These are phyloP conservation scores for Chironomus tentans DNA, from an alignment of 2,888 invertebrate genomes.

Conservation along the genomic window DNA sequence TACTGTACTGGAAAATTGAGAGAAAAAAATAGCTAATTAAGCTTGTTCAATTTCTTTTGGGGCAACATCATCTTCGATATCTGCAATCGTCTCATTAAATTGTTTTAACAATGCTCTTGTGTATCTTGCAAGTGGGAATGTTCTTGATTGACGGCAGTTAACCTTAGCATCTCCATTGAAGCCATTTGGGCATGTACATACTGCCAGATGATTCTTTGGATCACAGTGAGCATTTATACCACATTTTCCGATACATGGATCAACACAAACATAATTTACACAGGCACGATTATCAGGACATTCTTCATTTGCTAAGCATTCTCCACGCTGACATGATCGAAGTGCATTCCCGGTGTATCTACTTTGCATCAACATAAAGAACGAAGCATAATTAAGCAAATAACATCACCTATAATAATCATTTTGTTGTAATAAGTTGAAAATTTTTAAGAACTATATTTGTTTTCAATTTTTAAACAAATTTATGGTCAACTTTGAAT, in stretches of 20 bases:
- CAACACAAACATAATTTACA: constrained; percentile 62
- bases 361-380: no score
- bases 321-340: constrained; percentile 51
- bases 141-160: constrained; percentile 46
- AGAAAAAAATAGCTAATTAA: no score
- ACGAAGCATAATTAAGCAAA: no score
- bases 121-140: constrained; percentile 40
- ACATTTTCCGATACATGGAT: constrained; percentile 71
- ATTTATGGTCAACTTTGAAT: no score
- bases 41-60: no score
- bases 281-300: constrained; percentile 68
- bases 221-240: constrained; percentile 67
- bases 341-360: constrained; percentile 73
- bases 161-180: constrained; percentile 50
- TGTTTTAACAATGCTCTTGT: constrained; percentile 20
- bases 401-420: no score
- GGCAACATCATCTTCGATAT: not conserved
- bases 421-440: no score
- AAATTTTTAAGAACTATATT: no score
- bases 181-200: constrained; percentile 71
- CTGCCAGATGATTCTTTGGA: constrained; percentile 66
- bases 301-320: constrained; percentile 67
- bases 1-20: not conserved
- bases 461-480: no score
- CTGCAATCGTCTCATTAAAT: not conserved